A percentile compares a stretch with the other conserved stretches of the same genome.
phyloP scores from a whole-genome alignment of 2,113 vertebrate genomes.

The Pterocles burchelli region DNA sequence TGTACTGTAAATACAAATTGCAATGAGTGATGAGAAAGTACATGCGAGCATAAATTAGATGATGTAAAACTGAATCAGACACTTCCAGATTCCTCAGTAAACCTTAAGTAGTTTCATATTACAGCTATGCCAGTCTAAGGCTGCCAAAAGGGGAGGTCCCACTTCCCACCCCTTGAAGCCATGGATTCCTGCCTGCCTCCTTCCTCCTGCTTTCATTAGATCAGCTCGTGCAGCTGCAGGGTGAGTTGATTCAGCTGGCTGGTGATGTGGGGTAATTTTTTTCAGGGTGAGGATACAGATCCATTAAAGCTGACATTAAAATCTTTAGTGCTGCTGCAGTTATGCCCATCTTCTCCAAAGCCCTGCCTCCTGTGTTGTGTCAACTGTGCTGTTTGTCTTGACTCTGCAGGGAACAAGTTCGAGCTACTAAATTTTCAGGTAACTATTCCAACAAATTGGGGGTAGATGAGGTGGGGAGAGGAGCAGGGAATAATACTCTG shows the following conservation, averaged over 20 bases:
- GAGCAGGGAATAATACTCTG: background rate
- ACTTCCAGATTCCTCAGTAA: conserved; percentile 1
- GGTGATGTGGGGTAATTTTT: background rate
- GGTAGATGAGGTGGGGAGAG: background rate
- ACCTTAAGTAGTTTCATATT: background rate
- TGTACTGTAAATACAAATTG: background rate
- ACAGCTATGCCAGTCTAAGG: background rate
- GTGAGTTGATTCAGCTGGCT: conserved; percentile 16
- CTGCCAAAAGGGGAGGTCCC: background rate
- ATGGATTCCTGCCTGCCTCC: background rate
- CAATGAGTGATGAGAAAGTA: background rate
- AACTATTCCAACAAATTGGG: background rate
- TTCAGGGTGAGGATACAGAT: background rate
- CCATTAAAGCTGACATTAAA: conserved; percentile 24
- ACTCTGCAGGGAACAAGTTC: conserved; percentile 4
- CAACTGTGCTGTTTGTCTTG: background rate
- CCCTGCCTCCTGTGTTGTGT: background rate
- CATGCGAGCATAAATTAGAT: background rate
- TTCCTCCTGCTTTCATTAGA: background rate
- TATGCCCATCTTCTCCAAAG: background rate
- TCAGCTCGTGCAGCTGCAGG: background rate
- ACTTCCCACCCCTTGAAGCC: background rate
- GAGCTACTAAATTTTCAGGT: conserved; percentile 2
- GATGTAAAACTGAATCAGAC: background rate
- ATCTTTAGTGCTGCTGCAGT: background rate